phyloP scores from a whole-genome alignment of 2,113 vertebrate genomes.

The Oenanthe oenanthe region DNA sequence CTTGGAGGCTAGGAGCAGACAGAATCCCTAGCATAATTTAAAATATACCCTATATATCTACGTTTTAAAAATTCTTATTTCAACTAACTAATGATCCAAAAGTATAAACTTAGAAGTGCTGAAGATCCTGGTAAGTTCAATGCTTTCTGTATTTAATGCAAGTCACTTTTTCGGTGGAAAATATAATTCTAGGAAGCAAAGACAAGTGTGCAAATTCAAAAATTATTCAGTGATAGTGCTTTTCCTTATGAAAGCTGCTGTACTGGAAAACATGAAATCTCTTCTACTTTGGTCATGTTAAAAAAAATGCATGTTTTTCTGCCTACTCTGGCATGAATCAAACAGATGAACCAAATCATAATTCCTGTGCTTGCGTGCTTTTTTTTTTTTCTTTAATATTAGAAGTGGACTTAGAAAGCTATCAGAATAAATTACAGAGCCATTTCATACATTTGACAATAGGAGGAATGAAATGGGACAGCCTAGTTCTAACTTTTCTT shows the following conservation, averaged over 20 bases:
- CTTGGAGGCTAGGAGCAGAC: not conserved
- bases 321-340: not conserved
- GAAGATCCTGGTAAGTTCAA: not conserved
- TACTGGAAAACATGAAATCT: not conserved
- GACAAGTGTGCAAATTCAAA: not conserved
- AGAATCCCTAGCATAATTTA: not conserved
- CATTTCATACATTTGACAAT: not conserved
- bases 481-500: not conserved
- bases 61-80: not conserved
- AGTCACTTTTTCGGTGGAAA: not conserved
- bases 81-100: not conserved
- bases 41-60: not conserved
- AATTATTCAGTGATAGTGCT: not conserved
- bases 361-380: not conserved
- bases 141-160: not conserved
- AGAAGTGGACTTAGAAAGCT: not conserved
- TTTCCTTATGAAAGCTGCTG: not conserved
- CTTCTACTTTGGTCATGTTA: not conserved
- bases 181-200: not conserved
- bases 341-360: not conserved
- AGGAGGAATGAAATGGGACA: not conserved
- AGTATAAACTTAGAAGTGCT: not conserved
- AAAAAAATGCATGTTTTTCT: not conserved
- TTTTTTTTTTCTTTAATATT: not conserved
- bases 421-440: not conserved